Evolutionary conservation across 2,113 vertebrate genomes (phyloP), one percentile per base, ranked within the genome.

Genomic region (Silurus asotus): DNA sequence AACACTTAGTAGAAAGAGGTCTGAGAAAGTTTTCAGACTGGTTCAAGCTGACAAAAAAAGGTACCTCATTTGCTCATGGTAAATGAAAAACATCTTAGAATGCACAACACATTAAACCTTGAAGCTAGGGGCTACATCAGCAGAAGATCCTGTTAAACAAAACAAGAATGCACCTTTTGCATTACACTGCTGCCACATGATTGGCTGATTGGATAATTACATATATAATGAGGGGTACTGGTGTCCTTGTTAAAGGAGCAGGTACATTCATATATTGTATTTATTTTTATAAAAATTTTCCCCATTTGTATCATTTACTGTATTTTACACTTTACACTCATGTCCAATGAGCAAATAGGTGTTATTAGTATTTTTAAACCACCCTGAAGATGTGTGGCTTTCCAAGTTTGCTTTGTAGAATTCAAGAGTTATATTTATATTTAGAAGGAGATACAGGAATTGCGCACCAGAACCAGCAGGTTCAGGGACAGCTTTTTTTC

Each of bases 1-100:
- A 64, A n/a, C 76, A 87, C 49, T 19, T 81, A 64, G 62, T 74
- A 28, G 23, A 74, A 0, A 69, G 64, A 49, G 69, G 48, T 87
- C 82, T 25, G 23, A 64, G 8, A 64, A 7, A 25, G 5, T 61
- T 15, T 61, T 17, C 58, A 19, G 58, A 20, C 37, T 61, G 58
- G 17, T 61, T 61, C 19, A 6, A 61, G 58, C 8, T 64, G 61
- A n/a, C 23, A 64, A 10, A 64, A 64, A 64, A 64, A 3, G 61
- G 23, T 61, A 20, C 8, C 19, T 8, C 7, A 61, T 23, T n/a
- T 23, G 9, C 61, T n/a, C 23, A 10, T n/a, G 61, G 61, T 64
- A 23, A 64, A 23, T 23, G n/a, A 64, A 23, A 62, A 62, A 7
- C 15, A 59, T 7, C 17, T 19, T 61, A 61, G 58, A 19, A 20